Evolutionary conservation across 2,797 vertebrate species (phyloP).

Genomic region (Thamnophis elegans): DNA sequence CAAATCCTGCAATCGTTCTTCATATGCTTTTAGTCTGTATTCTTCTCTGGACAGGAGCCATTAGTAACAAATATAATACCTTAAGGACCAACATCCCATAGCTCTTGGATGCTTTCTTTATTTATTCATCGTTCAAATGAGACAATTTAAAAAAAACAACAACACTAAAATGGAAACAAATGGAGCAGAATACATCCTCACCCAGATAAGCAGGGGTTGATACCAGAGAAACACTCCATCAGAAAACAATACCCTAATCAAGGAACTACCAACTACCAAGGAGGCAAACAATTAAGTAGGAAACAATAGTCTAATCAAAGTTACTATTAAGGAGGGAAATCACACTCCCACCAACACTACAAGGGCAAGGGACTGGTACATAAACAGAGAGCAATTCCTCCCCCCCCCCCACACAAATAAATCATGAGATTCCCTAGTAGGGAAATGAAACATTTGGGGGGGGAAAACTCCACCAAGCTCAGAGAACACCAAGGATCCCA

Average conservation of each 20-base stretch:
- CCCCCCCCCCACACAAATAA: too few relatives aligned
- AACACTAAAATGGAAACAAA: background rate
- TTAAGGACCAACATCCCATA: background rate
- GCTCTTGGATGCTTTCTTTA: background rate
- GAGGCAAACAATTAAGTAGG: background rate
- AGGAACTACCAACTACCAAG: too few relatives aligned
- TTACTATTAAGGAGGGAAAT: background rate
- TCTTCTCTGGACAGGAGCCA: too few relatives aligned
- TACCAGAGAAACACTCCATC: background rate
- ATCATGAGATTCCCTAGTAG: background rate
- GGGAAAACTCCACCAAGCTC: background rate
- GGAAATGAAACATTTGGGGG: background rate
- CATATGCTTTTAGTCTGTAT: too few relatives aligned
- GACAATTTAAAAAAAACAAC: background rate
- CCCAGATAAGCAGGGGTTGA: background rate
- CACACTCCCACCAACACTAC: background rate
- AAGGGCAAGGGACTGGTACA: background rate
- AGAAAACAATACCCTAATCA: background rate
- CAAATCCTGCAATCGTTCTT: too few relatives aligned
- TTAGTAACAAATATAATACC: background rate
- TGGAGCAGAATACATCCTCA: background rate
- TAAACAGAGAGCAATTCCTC: background rate
- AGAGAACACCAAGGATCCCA: background rate
- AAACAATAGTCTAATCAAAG: background rate
- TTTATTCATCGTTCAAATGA: background rate